These are phyloP conservation scores for Xyliphius kryptos DNA, from an alignment of 2,113 vertebrate species.

Conservation along the genomic window DNA sequence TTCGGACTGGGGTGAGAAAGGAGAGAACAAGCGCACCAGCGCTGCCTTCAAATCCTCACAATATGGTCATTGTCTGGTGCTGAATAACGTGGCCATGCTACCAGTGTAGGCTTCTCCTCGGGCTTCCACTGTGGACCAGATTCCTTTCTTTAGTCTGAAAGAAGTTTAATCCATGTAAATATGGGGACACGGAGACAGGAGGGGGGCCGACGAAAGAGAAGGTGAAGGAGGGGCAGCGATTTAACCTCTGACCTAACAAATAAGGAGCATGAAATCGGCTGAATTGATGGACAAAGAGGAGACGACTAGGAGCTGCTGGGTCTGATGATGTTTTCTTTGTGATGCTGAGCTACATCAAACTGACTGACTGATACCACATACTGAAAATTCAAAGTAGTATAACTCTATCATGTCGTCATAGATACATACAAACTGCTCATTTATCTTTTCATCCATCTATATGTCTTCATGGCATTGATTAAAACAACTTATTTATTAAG, in stretches of 20 bases:
- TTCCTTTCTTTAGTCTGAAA: slow-evolving; percentile 93
- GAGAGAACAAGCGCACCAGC: slow-evolving; percentile 27
- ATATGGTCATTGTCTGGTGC: slow-evolving; percentile 97
- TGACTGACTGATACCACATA: slow-evolving; percentile 79
- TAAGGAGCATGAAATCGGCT: slow-evolving; percentile 99
- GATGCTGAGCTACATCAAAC: slow-evolving; percentile 67
- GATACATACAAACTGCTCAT: too few species aligned
- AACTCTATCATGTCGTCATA: too few species aligned
- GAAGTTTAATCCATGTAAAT: slow-evolving; percentile 99
- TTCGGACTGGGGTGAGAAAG: slow-evolving; percentile 40
- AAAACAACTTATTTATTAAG: too few species aligned
- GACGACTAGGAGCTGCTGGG: slow-evolving; percentile 93
- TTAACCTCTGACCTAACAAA: slow-evolving; percentile 99
- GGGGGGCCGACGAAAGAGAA: slow-evolving; percentile 63
- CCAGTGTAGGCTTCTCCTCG: slow-evolving; percentile 90
- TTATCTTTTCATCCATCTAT: too few species aligned
- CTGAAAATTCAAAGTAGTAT: slow-evolving; percentile 32
- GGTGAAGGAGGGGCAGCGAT: slow-evolving; percentile 91
- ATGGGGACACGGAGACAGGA: slow-evolving; percentile 82
- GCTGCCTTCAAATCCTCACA: slow-evolving; percentile 85
- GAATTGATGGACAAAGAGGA: slow-evolving; percentile 98
- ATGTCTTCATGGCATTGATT: too few species aligned
- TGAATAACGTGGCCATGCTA: slow-evolving; percentile 99
- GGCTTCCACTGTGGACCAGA: slow-evolving; percentile 97
- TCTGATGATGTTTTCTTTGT: slow-evolving; percentile 93